Evolutionary conservation across 2,113 vertebrate species (phyloP).

Genomic region (Kobus ellipsiprymnus): DNA sequence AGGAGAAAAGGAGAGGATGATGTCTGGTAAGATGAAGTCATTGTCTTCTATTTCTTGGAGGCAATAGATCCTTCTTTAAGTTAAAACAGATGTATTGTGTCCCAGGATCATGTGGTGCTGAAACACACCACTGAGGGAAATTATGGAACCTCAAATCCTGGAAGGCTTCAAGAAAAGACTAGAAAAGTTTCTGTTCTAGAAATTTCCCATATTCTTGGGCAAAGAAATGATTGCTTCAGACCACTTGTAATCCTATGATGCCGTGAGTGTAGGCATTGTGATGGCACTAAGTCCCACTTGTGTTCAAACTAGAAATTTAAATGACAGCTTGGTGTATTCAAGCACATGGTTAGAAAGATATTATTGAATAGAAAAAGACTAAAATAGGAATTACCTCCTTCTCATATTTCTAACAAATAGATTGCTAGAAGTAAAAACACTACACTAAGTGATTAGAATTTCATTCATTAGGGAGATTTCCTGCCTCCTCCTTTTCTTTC

Average conservation of each 20-base stretch:
- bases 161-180: not conserved
- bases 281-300: not conserved
- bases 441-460: not conserved
- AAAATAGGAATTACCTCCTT: not conserved
- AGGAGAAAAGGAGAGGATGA: not conserved
- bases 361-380: not conserved
- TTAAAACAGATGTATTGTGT: not conserved
- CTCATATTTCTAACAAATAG: not conserved
- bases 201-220: not conserved
- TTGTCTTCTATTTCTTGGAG: not conserved
- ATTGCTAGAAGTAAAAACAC: constrained; percentile 17
- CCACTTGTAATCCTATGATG: not conserved
- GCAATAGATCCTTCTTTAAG: not conserved
- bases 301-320: not conserved
- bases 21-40: not conserved
- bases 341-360: not conserved
- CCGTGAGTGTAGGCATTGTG: rapidly evolving
- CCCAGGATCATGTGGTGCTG: not conserved
- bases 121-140: not conserved
- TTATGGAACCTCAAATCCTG: not conserved
- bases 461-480: not conserved
- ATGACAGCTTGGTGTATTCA: not conserved
- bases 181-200: not conserved
- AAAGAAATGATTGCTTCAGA: not conserved
- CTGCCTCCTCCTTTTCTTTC: not conserved